Evolutionary conservation across 2,888 invertebrate species (phyloP), one percentile per base, ranked within the genome.

Genomic region (Epinotia demarniana): DNA sequence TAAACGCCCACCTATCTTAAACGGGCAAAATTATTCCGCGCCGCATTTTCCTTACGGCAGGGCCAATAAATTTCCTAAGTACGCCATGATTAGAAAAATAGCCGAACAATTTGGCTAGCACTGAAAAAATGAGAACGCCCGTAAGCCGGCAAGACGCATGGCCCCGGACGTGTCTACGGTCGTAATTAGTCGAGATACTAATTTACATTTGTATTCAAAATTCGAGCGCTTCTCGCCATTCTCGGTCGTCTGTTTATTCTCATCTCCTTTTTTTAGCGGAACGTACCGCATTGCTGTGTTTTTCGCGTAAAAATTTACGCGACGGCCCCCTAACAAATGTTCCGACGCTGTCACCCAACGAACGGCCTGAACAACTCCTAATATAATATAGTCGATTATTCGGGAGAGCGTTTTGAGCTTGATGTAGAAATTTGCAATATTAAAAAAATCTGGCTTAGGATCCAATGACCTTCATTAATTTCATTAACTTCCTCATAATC

Each of bases 161-260:
- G 92, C 93, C 90, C 88, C 85, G 89, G 84, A 92, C 92, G 92
- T 90, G 92, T 92, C 91, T 90, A 89, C 89, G 83, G 83, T 86
- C 90, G 93, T 94, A 94, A 94, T 94, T 94, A 94, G 94, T 92
- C 89, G 90, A 90, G 93, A 91, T 92, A 93, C 94, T 94, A 94
- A 94, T 94, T 94, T 94, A 94, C 94, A 94, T 94, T 94, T 94
- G 94, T 94, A 94, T 94, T 94, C 94, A 94, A 94, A 94, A 94
- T 94, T 94, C 94, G 93, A 93, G 93, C 92, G 87, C 84, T 87
- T 89, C 91, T 90, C 90, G 91, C 93, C 89, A 89, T 92, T 93
- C 91, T 88, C 88, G 90, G 90, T 90, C 90, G 92, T 94, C 93
- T 93, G 93, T 94, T 93, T 94, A 92, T 93, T 93, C 89, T 93